Percentiles rank a stretch among this genome's conserved stretches.
These are phyloP conservation scores for Felis chaus DNA, from an alignment of 2,113 vertebrate species.

Conservation along the genomic window DNA sequence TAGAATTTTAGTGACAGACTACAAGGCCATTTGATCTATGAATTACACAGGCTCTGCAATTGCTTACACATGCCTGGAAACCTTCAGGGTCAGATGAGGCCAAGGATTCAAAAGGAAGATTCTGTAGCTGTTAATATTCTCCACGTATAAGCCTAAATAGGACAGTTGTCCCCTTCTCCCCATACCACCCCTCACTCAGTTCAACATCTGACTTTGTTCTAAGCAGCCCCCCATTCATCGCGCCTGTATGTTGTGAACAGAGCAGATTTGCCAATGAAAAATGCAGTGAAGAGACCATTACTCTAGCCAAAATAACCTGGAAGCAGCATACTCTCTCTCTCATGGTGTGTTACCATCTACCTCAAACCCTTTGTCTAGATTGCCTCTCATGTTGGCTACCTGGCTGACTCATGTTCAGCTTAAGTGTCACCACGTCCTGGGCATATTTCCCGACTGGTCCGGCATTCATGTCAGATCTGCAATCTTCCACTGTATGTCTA, in stretches of 20 bases:
- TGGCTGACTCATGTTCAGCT: neutral
- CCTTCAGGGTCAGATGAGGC: neutral
- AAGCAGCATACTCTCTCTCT: neutral
- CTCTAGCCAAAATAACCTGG: neutral
- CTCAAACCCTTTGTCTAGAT: neutral
- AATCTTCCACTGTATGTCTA: neutral
- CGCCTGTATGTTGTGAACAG: neutral
- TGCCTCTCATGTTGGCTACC: neutral
- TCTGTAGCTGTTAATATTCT: neutral
- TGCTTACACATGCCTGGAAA: constrained; percentile 45
- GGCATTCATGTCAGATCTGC: neutral
- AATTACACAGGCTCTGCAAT: constrained; percentile 7
- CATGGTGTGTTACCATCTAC: neutral
- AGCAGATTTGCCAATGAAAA: neutral
- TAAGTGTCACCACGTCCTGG: neutral
- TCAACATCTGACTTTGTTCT: neutral
- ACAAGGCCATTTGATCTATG: constrained; percentile 60
- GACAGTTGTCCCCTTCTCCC: neutral
- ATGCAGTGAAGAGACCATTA: neutral
- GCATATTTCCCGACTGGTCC: neutral
- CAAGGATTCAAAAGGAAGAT: constrained; percentile 30
- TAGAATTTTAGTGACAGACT: constrained; percentile 52
- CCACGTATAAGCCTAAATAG: neutral
- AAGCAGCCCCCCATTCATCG: neutral
- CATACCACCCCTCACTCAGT: neutral